phyloP scores from a whole-genome alignment of 92 coral and sea anemone species.

The Micromussa lordhowensis region DNA sequence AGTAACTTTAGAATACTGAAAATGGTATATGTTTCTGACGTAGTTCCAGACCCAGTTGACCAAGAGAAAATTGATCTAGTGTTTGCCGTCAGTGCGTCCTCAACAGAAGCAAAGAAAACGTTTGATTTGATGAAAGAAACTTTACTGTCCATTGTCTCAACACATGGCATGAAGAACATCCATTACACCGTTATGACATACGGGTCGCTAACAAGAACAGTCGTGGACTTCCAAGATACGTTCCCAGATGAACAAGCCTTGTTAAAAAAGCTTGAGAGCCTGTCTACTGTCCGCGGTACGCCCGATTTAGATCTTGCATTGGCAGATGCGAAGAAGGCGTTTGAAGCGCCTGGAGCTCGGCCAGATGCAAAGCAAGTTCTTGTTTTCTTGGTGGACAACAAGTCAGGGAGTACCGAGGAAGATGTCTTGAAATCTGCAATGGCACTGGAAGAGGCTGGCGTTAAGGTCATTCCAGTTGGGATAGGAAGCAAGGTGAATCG shows the following conservation, averaged over 20 bases:
- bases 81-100: constrained; percentile 88
- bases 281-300: constrained; percentile 62
- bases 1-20: too few relatives aligned
- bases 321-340: constrained; percentile 45
- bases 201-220: constrained; percentile 69
- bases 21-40: background rate
- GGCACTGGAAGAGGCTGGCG: constrained; percentile 45
- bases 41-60: constrained; percentile 29
- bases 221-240: constrained; percentile 68
- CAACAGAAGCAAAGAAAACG: constrained; percentile 49
- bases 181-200: constrained; percentile 78
- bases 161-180: constrained; percentile 59
- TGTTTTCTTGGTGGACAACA: constrained; percentile 75
- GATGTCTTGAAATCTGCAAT: constrained; percentile 32
- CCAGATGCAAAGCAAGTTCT: constrained; percentile 59
- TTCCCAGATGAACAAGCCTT: constrained; percentile 66
- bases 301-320: constrained; percentile 61
- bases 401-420: constrained; percentile 25
- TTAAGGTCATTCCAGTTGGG: constrained; percentile 71
- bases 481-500: constrained; percentile 60
- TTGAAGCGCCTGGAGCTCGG: constrained; percentile 60
- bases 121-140: constrained; percentile 79
- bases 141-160: constrained; percentile 74
- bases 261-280: constrained; percentile 14
- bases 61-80: constrained; percentile 65